phyloP scores from a whole-genome alignment of 2,888 invertebrate genomes.

The Troides helena region DNA sequence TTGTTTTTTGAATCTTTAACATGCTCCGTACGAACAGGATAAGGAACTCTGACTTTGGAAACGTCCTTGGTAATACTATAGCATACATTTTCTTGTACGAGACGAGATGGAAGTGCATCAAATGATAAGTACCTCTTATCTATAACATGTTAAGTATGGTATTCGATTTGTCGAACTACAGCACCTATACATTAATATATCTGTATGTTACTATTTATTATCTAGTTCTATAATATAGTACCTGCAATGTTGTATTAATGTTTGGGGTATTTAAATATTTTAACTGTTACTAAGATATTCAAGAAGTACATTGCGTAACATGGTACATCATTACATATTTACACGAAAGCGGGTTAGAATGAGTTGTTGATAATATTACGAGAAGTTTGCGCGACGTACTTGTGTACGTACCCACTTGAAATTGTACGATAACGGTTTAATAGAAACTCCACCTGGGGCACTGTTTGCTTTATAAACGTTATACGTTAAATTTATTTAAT shows the following conservation, averaged over 20 bases:
- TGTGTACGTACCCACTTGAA: neutral
- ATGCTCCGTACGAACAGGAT: neutral
- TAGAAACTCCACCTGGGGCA: neutral
- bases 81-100: too few species aligned
- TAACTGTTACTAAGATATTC: neutral
- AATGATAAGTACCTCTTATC: too few species aligned
- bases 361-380: neutral
- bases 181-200: too few species aligned
- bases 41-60: too few species aligned
- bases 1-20: neutral
- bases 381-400: neutral
- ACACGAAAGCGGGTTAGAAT: neutral
- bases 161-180: too few species aligned
- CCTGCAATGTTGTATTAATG: too few species aligned
- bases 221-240: too few species aligned
- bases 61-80: too few species aligned
- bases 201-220: too few species aligned
- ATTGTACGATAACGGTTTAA: conserved; percentile 4
- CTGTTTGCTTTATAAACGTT: neutral
- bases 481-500: neutral
- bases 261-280: too few species aligned
- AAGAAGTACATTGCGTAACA: neutral
- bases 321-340: neutral
- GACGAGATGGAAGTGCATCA: too few species aligned
- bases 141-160: too few species aligned